Base-by-base conservation (phyloP, 2,113 vertebrate species). In the Candoia aspera region DNA sequence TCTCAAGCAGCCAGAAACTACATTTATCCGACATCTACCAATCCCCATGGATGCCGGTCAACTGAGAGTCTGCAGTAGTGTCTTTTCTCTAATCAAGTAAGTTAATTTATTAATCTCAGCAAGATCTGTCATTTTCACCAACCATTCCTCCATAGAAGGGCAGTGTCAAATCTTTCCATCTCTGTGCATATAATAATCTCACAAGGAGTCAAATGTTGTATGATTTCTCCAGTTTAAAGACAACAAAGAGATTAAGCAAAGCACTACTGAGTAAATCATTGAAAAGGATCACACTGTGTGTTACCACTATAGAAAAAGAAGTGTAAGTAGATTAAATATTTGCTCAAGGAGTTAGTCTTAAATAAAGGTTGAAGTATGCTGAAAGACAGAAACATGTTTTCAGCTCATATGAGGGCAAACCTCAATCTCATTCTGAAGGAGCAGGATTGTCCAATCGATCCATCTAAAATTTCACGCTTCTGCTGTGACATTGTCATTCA, bases 281-380 rank as follows among this genome's bases (percentile, higher is more conserved):
- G 23, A 23, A 37, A 37, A 11, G 21, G 8, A 33, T 37, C 55
- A 87, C 55, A 92, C 13, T 90, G 73, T 53, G 79, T 91, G 26
- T 42, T 3, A 91, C 5, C 4, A 85, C 33, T 13, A 46, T 59
- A 84, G 21, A 2, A 58, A 87, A 91, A 90, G 93, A 57, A 60
- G 87, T 26, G 73, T 90, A 53, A 91, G 87, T 87, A 94, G 94
- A 1, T n/a, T n/a, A 5, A 89, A 94, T 54, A 19, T 83, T 19
- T 94, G 91, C 42, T 0, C 0, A 92, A 95, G 83, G 4, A 59
- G 12, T 42, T 12, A 88, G 84, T 49, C 23, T 79, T 55, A 49
- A 64, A 21, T 79, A 9, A 73, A 54, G 23, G 62, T 54, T 33
- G 62, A 33, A 84, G 6, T 26, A 59, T 33, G 83, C 1, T 19